A percentile compares a stretch with the other conserved stretches of the same genome.
These are phyloP conservation scores for Drosophila differens DNA, from an alignment of 2,888 invertebrate species.

Conservation along the genomic window DNA sequence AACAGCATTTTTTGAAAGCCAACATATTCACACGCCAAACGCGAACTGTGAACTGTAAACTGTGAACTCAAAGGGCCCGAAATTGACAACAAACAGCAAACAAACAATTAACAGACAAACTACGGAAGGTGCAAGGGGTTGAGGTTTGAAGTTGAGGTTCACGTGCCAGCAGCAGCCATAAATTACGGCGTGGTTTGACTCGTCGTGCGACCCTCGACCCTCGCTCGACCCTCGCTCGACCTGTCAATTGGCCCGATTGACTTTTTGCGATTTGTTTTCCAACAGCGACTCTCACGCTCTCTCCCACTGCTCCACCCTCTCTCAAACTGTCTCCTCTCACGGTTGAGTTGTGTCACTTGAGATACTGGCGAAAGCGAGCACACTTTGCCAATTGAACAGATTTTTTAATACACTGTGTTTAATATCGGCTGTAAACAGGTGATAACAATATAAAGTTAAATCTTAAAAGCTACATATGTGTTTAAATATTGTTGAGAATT, in stretches of 20 bases:
- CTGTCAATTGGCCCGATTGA: constrained; percentile 79
- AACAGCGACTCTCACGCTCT: constrained; percentile 37
- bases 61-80: constrained; percentile 65
- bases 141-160: constrained; percentile 52
- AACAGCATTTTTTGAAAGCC: constrained; percentile 51
- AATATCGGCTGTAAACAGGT: neutral
- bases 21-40: constrained; percentile 73
- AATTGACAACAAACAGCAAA: constrained; percentile 84
- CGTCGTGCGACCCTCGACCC: constrained; percentile 52
- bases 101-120: constrained; percentile 84
- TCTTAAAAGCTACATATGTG: fast-evolving
- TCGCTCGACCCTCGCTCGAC: constrained; percentile 22
- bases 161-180: constrained; percentile 75
- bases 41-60: constrained; percentile 52
- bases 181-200: constrained; percentile 78
- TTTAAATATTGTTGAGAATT: neutral
- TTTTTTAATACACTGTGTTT: neutral
- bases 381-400: neutral
- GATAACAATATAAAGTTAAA: neutral
- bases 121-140: constrained; percentile 42
- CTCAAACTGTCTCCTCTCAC: constrained; percentile 34
- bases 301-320: neutral
- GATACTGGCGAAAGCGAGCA: constrained; percentile 33
- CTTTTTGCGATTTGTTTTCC: constrained; percentile 58
- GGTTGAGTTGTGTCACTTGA: constrained; percentile 67